A percentile compares a stretch with the other conserved stretches of the same genome.
Evolutionary conservation across 2,113 vertebrate genomes (phyloP).

Genomic region (Barbus barbus): DNA sequence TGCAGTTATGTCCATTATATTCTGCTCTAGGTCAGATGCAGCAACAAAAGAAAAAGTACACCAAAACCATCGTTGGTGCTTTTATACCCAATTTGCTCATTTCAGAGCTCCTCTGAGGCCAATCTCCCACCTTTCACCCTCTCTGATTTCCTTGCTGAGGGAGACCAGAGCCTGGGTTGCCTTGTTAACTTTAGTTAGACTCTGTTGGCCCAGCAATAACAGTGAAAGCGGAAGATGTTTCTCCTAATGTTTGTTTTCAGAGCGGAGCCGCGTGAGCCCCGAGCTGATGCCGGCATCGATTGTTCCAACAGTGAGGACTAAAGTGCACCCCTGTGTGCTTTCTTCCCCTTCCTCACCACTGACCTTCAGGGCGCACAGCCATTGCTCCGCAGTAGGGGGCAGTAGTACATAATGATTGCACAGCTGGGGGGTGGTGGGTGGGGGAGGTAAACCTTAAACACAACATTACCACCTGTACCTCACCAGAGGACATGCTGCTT

Average conservation of each 20-base stretch:
- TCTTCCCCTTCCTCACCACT: constrained; percentile 54
- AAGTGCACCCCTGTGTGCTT: constrained; percentile 65
- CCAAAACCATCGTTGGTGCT: background rate
- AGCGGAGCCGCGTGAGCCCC: constrained; percentile 56
- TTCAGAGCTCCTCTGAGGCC: constrained; percentile 47
- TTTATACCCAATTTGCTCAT: constrained; percentile 20
- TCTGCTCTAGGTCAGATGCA: background rate
- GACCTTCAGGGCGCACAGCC: constrained; percentile 68
- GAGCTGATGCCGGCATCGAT: constrained; percentile 64
- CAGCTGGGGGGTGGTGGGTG: constrained; percentile 48
- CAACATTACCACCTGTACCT: constrained; percentile 62
- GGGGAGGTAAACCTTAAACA: constrained; percentile 63
- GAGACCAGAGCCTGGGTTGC: constrained; percentile 28
- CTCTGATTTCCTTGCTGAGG: constrained; percentile 24
- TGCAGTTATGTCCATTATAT: background rate
- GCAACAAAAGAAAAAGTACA: background rate
- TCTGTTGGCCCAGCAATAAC: constrained; percentile 29
- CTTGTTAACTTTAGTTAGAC: constrained; percentile 51
- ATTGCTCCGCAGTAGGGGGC: constrained; percentile 71
- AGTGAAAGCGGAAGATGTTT: constrained; percentile 59
- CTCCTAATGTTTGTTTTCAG: constrained; percentile 65
- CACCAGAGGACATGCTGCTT: constrained; percentile 55
- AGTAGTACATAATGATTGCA: constrained; percentile 74
- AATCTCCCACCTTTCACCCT: constrained; percentile 14
- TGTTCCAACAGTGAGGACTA: constrained; percentile 61